Base-by-base conservation (phyloP, 2,797 vertebrate species). In the Momotus momota region DNA sequence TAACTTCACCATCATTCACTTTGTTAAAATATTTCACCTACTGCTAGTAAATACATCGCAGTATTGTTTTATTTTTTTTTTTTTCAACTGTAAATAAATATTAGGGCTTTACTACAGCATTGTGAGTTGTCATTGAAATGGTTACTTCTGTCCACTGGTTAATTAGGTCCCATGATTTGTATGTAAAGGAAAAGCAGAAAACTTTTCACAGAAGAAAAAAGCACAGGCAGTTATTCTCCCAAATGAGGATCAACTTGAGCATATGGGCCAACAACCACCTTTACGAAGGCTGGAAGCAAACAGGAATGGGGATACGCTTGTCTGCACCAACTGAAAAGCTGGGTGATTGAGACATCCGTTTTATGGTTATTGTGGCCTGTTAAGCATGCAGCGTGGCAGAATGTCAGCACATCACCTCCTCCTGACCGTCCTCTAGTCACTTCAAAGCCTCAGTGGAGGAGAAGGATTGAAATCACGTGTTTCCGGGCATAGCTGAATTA, bases 341-440 rank as follows among this genome's bases (percentile, higher is more conserved):
- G 49, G 85, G 85, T 67, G 70, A 90, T 83, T 88, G 2, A 90
- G 88, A 75, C 83, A 54, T 16, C 26, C 55, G 4, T 55, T 94
- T 93, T 90, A 27, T 38, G 49, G 67, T 97, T 93, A 81, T 52
- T 87, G 78, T 96, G 94, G 86, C 86, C 81, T 94, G 70, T 55
- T 88, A 72, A 70, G 31, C 21, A 33, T 33, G 73, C 55, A 83
- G 95, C 66, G 64, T 8, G 35, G 93, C 91, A 93, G 94, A 95
- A 92, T 5, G 45, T 66, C 81, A 97, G 90, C 72, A 75, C 41
- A 86, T 61, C 74, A 90, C 67, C 91, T 94, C 81, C 95, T 95
- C 77, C 92, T 96, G 93, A 87, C 94, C 90, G 74, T 60, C 55
- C 67, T 62, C 52, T 43, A 43, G 38, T 70, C 86, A 22, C 60